Percentiles rank a stretch among this genome's conserved stretches.
Evolutionary conservation across 2,113 vertebrate genomes (phyloP).

Genomic region (Laticauda colubrina): DNA sequence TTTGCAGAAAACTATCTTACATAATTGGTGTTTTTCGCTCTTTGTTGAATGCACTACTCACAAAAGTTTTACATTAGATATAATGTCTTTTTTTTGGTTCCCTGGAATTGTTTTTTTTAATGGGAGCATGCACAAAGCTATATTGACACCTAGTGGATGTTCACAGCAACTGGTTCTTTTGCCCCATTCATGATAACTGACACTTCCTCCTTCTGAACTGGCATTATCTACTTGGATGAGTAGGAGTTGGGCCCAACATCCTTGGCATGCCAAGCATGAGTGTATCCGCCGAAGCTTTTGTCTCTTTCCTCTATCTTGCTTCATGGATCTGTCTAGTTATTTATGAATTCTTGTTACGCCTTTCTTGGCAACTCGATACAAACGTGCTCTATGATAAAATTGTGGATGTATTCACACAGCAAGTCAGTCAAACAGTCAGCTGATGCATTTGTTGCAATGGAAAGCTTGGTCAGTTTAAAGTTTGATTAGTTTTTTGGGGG

Average conservation of each 20-base stretch:
- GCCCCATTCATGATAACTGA: background rate
- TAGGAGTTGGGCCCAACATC: background rate
- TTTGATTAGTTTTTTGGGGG: background rate
- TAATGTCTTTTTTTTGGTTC: background rate
- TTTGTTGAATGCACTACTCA: background rate
- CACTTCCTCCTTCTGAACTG: background rate
- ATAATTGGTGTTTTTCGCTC: background rate
- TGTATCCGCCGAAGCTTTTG: background rate
- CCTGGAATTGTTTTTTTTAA: background rate
- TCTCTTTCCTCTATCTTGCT: background rate
- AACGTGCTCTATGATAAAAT: background rate
- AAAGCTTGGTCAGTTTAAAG: background rate
- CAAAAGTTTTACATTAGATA: background rate
- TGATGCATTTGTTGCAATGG: background rate
- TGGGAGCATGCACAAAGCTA: conserved; percentile 13
- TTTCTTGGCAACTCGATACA: background rate
- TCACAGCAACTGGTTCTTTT: background rate
- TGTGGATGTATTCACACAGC: background rate
- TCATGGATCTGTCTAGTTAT: background rate
- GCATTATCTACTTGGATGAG: background rate
- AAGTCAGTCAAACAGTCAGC: background rate
- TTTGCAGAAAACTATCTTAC: background rate
- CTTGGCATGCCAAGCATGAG: background rate
- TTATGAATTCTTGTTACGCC: background rate
- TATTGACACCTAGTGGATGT: conserved; percentile 39